Base-by-base conservation (phyloP, 1,140 invertebrate species). In the Papilio xuthus region DNA sequence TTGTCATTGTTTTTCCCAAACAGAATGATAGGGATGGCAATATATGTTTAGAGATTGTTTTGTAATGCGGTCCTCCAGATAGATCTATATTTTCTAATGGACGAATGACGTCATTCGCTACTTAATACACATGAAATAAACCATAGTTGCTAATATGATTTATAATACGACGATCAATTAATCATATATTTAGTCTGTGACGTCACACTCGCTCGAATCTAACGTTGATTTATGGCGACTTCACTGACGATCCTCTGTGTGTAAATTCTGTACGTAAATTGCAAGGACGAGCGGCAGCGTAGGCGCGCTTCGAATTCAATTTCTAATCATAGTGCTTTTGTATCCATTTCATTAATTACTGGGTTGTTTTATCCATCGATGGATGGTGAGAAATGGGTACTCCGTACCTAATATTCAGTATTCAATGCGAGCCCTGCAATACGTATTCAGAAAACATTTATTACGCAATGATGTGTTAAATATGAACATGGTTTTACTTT, bases 161-260 rank as follows among this genome's bases (percentile, higher is more conserved):
- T 28, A 23, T 23, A 26, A 23, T 60, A 26, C 7, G 20, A 10
- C 20, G 8, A 23, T 23, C 60, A 28, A 63, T 63, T 26, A 63
- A 63, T 63, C 60, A 63, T 63, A 63, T 63, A 63, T 63, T 63
- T 28, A 60, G 20, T 7, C 53, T 28, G 60, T 63, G 60, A 28
- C 60, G 60, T 63, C 26, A 63, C 60, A 13, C 18, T 28, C 60
- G 56, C 56, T 26, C 56, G 23, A 28, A 63, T 63, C 60, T 28
- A 26, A 28, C 8, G 23, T 63, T 63, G 60, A 63, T 63, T 63
- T 26, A 63, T 63, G 26, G 20, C 53, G n/a, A 56, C 20, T 20
- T 15, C n/a, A 12, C 60, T 28, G 60, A 63, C 60, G 26, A 0
- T 63, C 60, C 0, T 7, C n/a, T 9, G 53, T 23, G 53, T 20